These are phyloP conservation scores for Watersipora subatra DNA, from an alignment of 1,140 invertebrate species.

Conservation along the genomic window DNA sequence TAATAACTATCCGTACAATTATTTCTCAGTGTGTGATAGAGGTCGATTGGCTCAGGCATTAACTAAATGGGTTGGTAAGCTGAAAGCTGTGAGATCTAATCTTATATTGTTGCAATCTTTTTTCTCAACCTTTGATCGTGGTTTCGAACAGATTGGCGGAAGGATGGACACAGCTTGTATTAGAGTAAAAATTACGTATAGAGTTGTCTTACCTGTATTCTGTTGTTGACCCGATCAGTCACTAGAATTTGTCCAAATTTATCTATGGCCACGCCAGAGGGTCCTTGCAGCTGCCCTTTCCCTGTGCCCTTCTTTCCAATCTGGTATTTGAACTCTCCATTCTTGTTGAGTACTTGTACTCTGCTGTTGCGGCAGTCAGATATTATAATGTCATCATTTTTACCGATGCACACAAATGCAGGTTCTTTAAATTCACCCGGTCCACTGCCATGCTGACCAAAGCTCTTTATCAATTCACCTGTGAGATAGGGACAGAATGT, in stretches of 20 bases:
- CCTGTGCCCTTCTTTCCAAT: slow-evolving; percentile 10
- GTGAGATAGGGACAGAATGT: no score
- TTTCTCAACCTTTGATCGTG: no score
- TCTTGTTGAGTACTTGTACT: slow-evolving; percentile 46
- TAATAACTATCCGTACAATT: no score
- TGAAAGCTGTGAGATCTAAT: no score
- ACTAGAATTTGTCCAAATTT: slow-evolving; percentile 13
- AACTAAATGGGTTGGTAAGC: no score
- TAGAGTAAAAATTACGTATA: no score
- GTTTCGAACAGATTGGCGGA: no score
- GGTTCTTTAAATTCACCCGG: slow-evolving; percentile 15
- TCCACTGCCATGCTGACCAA: slow-evolving; percentile 8
- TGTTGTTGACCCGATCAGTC: slow-evolving; percentile 10
- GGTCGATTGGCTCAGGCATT: no score
- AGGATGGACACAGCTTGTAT: no score
- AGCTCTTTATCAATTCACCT: slow-evolving; percentile 8
- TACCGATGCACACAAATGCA: slow-evolving; percentile 13
- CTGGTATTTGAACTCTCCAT: slow-evolving; percentile 10
- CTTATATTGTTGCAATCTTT: no score
- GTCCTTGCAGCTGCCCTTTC: slow-evolving; percentile 11
- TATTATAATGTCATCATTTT: slow-evolving; percentile 12
- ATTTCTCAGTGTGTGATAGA: no score
- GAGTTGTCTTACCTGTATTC: slow-evolving; percentile 17
- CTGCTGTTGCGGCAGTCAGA: slow-evolving; percentile 40
- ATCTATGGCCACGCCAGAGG: slow-evolving; percentile 16